Percentiles rank a stretch among this genome's conserved stretches.
These are phyloP conservation scores for Ochlodes sylvanus DNA, from an alignment of 2,888 invertebrate species.

Conservation along the genomic window DNA sequence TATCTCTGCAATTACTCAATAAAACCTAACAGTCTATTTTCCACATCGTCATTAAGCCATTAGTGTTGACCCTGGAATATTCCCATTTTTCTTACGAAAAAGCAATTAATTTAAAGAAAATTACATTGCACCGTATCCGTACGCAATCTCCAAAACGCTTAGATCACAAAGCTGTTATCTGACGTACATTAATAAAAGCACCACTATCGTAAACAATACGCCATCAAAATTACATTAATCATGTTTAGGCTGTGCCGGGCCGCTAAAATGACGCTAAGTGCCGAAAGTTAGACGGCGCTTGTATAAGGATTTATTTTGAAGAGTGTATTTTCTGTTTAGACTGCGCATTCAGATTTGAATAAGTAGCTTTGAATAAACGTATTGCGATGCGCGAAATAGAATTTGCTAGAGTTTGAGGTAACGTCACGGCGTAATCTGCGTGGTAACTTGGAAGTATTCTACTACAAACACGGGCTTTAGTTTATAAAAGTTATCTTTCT, in stretches of 20 bases:
- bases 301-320: slow-evolving; percentile 29
- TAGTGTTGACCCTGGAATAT: background rate
- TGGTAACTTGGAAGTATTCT: background rate
- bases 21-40: background rate
- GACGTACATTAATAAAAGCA: slow-evolving; percentile 32
- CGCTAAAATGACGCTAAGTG: slow-evolving; percentile 49
- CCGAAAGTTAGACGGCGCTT: slow-evolving; percentile 41
- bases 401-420: slow-evolving; percentile 4
- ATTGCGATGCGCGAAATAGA: slow-evolving; percentile 6
- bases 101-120: slow-evolving; percentile 36
- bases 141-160: slow-evolving; percentile 34
- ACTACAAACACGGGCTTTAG: background rate
- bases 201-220: slow-evolving; percentile 57
- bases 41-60: background rate
- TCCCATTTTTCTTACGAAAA: slow-evolving; percentile 20
- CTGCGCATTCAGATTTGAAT: slow-evolving; percentile 11
- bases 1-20: no score
- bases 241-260: slow-evolving; percentile 48
- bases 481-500: background rate
- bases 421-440: background rate
- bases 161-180: slow-evolving; percentile 30
- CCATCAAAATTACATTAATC: slow-evolving; percentile 70
- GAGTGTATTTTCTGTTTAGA: slow-evolving; percentile 26
- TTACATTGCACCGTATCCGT: slow-evolving; percentile 23
- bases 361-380: slow-evolving; percentile 15